Percentiles rank a stretch among this genome's conserved stretches.
These are phyloP conservation scores for Parambassis ranga DNA, from an alignment of 2,797 vertebrate genomes.

Conservation along the genomic window DNA sequence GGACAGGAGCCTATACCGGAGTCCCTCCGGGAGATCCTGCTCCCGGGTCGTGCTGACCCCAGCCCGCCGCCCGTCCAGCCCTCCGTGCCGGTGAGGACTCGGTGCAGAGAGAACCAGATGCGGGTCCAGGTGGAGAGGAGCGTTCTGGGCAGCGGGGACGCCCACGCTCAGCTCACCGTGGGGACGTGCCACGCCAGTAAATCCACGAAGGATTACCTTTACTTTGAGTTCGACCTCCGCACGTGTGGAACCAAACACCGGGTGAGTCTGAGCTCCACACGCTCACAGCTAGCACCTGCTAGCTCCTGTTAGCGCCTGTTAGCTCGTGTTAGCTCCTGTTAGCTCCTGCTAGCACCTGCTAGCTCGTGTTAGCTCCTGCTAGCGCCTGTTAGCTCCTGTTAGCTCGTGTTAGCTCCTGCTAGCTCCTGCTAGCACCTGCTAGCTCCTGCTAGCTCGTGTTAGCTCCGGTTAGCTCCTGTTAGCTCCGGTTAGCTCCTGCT, in stretches of 20 bases:
- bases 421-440: too few relatives aligned
- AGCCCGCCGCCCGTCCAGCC: not conserved
- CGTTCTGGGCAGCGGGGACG: slow-evolving; percentile 11
- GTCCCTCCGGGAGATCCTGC: slow-evolving; percentile 48
- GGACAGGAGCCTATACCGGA: slow-evolving; percentile 51
- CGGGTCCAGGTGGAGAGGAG: slow-evolving; percentile 60
- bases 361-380: too few relatives aligned
- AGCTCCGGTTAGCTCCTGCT: too few relatives aligned
- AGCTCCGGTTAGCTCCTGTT: too few relatives aligned
- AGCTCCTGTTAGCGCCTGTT: too few relatives aligned
- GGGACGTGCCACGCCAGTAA: slow-evolving; percentile 65
- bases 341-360: too few relatives aligned
- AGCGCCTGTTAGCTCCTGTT: too few relatives aligned
- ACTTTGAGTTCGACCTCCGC: slow-evolving; percentile 65
- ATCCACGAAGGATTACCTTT: slow-evolving; percentile 26
- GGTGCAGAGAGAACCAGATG: slow-evolving; percentile 59
- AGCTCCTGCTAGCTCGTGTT: too few relatives aligned
- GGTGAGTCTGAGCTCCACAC: slow-evolving; percentile 59
- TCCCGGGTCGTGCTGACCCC: slow-evolving; percentile 17
- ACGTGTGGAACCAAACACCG: slow-evolving; percentile 65
- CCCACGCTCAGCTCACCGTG: slow-evolving; percentile 43
- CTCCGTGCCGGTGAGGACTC: slow-evolving; percentile 13
- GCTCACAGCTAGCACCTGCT: too few relatives aligned
- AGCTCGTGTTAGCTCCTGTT: too few relatives aligned
- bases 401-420: too few relatives aligned